A percentile compares a stretch with the other conserved stretches of the same genome.
Conservation (phyloP, 2,113 vertebrate species). For the Caloenas nicobarica region DNA sequence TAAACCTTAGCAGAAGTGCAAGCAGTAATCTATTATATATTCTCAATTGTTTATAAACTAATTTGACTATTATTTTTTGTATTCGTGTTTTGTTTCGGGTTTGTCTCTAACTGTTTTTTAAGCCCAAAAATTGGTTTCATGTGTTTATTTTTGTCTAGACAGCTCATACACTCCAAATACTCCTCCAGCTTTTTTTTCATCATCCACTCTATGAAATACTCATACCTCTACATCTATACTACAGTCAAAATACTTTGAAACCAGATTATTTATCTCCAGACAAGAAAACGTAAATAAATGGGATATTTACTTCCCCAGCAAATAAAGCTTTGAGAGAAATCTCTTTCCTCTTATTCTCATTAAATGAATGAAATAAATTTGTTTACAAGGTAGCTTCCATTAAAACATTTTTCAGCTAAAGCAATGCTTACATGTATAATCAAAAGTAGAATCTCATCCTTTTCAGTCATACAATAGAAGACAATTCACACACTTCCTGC, state of each 20-base stretch:
- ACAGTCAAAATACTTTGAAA: not conserved
- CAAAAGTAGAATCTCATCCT: not conserved
- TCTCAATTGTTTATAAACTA: slow-evolving; percentile 77
- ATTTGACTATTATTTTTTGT: slow-evolving; percentile 69
- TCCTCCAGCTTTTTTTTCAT: not conserved
- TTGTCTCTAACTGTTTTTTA: not conserved
- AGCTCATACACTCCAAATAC: not conserved
- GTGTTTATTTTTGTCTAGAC: not conserved
- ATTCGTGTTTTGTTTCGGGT: not conserved
- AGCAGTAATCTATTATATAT: slow-evolving; percentile 77
- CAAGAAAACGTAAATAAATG: not conserved
- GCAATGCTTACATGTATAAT: not conserved
- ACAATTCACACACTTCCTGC: not conserved
- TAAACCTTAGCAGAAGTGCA: slow-evolving; percentile 84
- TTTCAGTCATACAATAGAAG: not conserved
- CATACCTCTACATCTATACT: not conserved
- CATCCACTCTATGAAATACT: not conserved
- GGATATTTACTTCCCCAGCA: not conserved
- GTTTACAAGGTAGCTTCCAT: not conserved
- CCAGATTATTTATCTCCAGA: not conserved
- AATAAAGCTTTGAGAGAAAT: not conserved
- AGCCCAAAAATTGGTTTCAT: not conserved
- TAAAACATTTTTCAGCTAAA: not conserved
- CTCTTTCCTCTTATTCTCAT: not conserved
- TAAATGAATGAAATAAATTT: not conserved